Percentiles rank a stretch among this genome's conserved stretches.
Conservation (phyloP, 2,888 invertebrate genomes). For the Tortricodes alternella region DNA sequence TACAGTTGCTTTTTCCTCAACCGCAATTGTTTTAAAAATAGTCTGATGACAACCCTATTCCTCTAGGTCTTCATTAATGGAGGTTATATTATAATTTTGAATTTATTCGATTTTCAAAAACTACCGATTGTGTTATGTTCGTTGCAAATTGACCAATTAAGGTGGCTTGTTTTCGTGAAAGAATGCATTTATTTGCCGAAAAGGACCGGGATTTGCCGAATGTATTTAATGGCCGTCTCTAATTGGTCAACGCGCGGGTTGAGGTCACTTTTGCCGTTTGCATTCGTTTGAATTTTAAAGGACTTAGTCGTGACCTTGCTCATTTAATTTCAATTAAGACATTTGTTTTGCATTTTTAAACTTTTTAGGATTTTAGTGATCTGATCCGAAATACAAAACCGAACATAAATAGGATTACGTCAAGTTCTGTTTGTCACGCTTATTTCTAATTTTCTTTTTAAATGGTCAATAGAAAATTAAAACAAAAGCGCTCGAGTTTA, state of each 20-base stretch:
- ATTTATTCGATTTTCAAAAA: slow-evolving; percentile 57
- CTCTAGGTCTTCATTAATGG: slow-evolving; percentile 13
- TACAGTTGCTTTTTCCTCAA: slow-evolving; percentile 31
- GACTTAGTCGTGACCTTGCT: slow-evolving; percentile 17
- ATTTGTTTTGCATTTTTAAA: background rate
- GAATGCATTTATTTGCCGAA: slow-evolving; percentile 63
- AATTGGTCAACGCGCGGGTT: slow-evolving; percentile 70
- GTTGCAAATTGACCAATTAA: slow-evolving; percentile 70
- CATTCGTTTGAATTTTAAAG: slow-evolving; percentile 30
- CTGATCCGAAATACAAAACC: background rate
- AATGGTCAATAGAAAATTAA: background rate
- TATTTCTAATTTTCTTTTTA: background rate
- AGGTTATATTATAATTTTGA: slow-evolving; percentile 22
- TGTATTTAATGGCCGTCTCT: slow-evolving; percentile 72
- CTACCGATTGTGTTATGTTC: slow-evolving; percentile 62
- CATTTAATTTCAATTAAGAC: slow-evolving; percentile 4
- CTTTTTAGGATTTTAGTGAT: background rate
- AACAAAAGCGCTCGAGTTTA: slow-evolving; percentile 4
- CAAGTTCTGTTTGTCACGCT: background rate
- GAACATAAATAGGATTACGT: background rate
- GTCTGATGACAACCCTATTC: slow-evolving; percentile 16
- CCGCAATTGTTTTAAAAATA: slow-evolving; percentile 28
- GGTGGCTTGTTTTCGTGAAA: slow-evolving; percentile 70
- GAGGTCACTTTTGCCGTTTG: slow-evolving; percentile 45
- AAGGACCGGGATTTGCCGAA: slow-evolving; percentile 56